These are phyloP conservation scores for Nothoprocta pentlandii DNA, from an alignment of 2,113 vertebrate genomes.

Conservation along the genomic window DNA sequence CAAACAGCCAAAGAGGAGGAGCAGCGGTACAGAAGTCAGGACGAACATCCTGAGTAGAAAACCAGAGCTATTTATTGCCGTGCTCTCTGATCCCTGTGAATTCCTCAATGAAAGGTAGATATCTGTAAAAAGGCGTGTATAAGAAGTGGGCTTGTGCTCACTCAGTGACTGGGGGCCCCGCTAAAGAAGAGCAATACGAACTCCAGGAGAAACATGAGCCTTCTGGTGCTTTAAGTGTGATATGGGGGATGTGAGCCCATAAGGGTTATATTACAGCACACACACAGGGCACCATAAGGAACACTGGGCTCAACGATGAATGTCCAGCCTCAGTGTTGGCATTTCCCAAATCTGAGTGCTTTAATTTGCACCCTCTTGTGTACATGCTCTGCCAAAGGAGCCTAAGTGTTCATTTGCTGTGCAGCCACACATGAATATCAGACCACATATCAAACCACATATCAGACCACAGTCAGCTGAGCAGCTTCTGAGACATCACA, in stretches of 20 bases:
- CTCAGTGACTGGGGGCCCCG: no score
- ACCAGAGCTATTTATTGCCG: background rate
- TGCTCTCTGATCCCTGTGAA: background rate
- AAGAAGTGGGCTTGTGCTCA: background rate
- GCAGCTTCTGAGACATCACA: background rate
- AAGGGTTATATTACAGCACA: no score
- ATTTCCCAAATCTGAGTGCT: background rate
- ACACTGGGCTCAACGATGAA: background rate
- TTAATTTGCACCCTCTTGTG: background rate
- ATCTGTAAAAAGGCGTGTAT: background rate
- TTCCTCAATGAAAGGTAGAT: background rate
- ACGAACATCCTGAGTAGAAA: background rate
- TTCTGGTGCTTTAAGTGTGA: no score
- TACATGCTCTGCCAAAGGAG: background rate
- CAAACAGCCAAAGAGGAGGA: background rate
- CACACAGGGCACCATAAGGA: no score
- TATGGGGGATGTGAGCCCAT: no score
- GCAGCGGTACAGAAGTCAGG: background rate
- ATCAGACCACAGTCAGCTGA: background rate
- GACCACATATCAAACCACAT: no score
- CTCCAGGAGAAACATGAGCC: no score
- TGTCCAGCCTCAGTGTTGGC: background rate
- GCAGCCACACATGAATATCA: no score
- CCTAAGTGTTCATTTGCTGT: rapidly evolving
- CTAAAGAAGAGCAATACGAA: no score